Evolutionary conservation across 2,888 invertebrate species (phyloP), one percentile per base, ranked within the genome.

Genomic region (Myopa testacea): DNA sequence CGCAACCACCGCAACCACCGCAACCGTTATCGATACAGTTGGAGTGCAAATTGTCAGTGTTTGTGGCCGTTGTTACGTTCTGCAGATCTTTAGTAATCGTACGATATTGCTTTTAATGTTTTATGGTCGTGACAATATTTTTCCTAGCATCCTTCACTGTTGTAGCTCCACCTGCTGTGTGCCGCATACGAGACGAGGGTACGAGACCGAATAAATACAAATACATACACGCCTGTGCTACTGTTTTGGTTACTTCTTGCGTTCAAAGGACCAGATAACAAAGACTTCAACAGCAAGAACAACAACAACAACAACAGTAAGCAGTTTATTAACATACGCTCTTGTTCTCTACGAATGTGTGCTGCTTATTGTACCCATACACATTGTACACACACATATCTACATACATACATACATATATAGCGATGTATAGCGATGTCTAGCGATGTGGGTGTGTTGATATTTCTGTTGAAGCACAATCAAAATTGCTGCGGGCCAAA

Each of bases 251-350:
- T 34, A 26, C 37, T 65, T 65, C 63, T 10, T 14, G 19, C 16
- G 34, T 65, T 65, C 14, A 10, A 12, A 65, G 16, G 55, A 55
- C 55, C 14, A 55, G 8, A 55, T n/a, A 55, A n/a, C 8, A 8
- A 50, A 3, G 8, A 19, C 62, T 10, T 19, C 19, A 62, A 62
- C n/a, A 62, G 4, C 62, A 62, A 19, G 19, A 62, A 19, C 62
- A 62, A 62, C 63, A 65, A 65, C 63, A 65, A 65, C 6, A 1
- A 65, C 26, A 37, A 65, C 63, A 65, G 26, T 65, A 65, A 65
- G 63, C 63, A 37, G 63, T 38, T 65, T 65, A 38, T 65, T 65
- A 63, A 34, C 63, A 63, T 63, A 34, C 8, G 62, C 12, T 65
- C 7, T 34, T 37, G 10, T 14, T 38, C 7, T 38, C 12, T 65